These are phyloP conservation scores for Eupleurogrammus muticus DNA, from an alignment of 2,797 vertebrate species.

Conservation along the genomic window DNA sequence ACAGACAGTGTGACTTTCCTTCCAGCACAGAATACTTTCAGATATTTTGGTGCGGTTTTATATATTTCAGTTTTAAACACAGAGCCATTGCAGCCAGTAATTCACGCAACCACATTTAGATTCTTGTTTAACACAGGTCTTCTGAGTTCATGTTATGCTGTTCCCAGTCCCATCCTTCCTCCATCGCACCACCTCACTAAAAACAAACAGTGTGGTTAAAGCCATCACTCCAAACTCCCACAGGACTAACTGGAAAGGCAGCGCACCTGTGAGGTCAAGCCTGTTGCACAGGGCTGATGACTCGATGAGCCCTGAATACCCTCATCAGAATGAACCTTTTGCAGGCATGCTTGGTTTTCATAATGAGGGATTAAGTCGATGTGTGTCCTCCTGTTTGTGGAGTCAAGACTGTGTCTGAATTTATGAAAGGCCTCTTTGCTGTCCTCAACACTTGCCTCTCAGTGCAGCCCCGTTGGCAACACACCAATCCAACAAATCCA, in stretches of 20 bases:
- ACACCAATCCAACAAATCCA: constrained; percentile 18
- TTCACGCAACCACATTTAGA: constrained; percentile 6
- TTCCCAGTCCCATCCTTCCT: constrained; percentile 27
- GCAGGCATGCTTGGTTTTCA: constrained; percentile 39
- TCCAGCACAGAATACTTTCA: not conserved
- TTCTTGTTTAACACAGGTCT: constrained; percentile 23
- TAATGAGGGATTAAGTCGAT: constrained; percentile 36
- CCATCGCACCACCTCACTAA: constrained; percentile 58
- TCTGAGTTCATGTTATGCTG: constrained; percentile 40
- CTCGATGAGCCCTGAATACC: constrained; percentile 23
- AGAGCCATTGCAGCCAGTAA: constrained; percentile 1
- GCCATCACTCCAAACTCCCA: constrained; percentile 34
- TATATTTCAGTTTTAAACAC: constrained; percentile 9
- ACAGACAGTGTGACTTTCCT: not conserved
- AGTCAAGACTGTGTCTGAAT: constrained; percentile 19
- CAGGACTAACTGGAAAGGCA: constrained; percentile 45
- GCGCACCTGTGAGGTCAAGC: constrained; percentile 44
- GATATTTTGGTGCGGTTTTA: not conserved
- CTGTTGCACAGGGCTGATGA: constrained; percentile 33
- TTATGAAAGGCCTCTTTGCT: constrained; percentile 64
- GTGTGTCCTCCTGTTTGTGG: constrained; percentile 24
- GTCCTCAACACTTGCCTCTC: constrained; percentile 39
- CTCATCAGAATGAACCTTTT: constrained; percentile 25
- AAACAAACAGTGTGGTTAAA: constrained; percentile 51
- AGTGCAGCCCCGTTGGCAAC: constrained; percentile 23